These are phyloP conservation scores for Fringilla coelebs DNA, from an alignment of 2,797 vertebrate species.

Conservation along the genomic window DNA sequence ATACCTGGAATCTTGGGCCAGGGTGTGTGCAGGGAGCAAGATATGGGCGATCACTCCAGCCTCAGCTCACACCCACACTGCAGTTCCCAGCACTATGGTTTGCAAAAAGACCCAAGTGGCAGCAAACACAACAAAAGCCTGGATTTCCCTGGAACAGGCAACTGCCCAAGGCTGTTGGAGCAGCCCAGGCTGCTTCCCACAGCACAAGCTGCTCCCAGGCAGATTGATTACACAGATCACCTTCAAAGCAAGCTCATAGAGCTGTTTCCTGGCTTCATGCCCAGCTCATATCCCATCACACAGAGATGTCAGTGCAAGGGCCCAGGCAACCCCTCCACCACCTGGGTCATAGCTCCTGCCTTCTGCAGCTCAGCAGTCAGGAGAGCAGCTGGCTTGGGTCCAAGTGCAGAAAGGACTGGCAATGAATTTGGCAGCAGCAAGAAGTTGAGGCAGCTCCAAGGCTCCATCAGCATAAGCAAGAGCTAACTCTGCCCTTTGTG, in stretches of 20 bases:
- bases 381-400: background rate
- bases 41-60: background rate
- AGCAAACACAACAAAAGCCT: background rate
- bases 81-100: background rate
- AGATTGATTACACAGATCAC: slow-evolving; percentile 24
- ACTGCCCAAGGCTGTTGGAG: background rate
- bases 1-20: background rate
- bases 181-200: background rate
- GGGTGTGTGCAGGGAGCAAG: background rate
- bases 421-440: background rate
- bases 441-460: background rate
- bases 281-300: background rate
- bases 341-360: background rate
- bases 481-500: background rate
- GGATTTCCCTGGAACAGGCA: background rate
- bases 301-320: background rate
- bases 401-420: background rate
- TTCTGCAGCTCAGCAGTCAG: background rate
- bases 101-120: background rate
- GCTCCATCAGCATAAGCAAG: background rate
- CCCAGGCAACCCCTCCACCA: background rate
- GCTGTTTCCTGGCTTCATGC: slow-evolving; percentile 1
- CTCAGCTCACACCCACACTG: background rate
- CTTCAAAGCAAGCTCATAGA: slow-evolving; percentile 7
- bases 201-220: background rate